Conservation (phyloP, 2,113 vertebrate genomes). For the Gymnogyps californianus region DNA sequence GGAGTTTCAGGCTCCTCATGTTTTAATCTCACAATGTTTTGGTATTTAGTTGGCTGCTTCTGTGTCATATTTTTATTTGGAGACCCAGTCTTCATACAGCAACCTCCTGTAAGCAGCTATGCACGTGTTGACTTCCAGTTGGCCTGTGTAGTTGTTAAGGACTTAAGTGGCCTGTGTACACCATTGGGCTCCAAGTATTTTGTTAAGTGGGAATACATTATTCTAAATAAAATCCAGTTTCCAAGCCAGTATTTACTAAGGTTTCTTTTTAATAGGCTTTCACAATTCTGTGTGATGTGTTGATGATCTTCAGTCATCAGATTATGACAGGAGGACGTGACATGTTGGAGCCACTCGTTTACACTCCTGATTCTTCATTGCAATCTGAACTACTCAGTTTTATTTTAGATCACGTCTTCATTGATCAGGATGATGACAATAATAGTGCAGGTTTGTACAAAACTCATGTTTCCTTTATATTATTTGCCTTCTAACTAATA, state of each 20-base stretch:
- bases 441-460: slow-evolving; percentile 86
- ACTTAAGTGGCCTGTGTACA: neutral
- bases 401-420: slow-evolving; percentile 97
- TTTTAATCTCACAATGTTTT: neutral
- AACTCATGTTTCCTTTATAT: neutral
- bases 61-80: neutral
- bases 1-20: neutral
- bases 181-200: neutral
- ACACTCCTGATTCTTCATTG: slow-evolving; percentile 92
- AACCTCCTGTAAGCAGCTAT: neutral
- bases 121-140: neutral
- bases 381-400: slow-evolving; percentile 95
- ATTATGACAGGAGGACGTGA: slow-evolving; percentile 95
- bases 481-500: neutral
- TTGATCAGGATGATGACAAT: slow-evolving; percentile 96
- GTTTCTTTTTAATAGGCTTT: slow-evolving; percentile 83
- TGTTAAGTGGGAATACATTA: neutral
- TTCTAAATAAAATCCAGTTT: neutral
- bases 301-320: slow-evolving; percentile 99
- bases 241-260: neutral
- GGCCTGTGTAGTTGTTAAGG: neutral
- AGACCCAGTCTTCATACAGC: neutral
- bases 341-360: slow-evolving; percentile 92
- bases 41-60: neutral
- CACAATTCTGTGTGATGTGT: slow-evolving; percentile 94